Evolutionary conservation across 2,797 vertebrate species (phyloP), one percentile per base, ranked within the genome.

Genomic region (Phataginus tricuspis): DNA sequence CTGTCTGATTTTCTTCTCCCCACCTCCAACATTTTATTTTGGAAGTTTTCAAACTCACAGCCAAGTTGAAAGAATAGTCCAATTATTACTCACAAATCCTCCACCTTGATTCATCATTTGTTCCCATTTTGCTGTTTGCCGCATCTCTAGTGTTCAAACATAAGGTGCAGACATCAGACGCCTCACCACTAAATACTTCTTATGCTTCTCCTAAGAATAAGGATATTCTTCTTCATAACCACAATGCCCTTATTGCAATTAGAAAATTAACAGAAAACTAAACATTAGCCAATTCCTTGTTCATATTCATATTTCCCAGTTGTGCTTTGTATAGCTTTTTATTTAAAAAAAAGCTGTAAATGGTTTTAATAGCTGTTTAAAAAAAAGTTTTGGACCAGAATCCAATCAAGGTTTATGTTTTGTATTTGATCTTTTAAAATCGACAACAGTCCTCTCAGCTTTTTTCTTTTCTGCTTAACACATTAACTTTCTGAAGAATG

Each of bases 11-110:
- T 85, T 87, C 42, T 61, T 27, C 15, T 31, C 34, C 29, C 71
- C 7, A 27, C 9, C 29, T 21, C 27, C 39, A 64, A 51, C 42
- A 75, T 94, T 96, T 97, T 79, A 84, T 95, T 95, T 88, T 79
- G 59, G 51, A 94, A 69, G 29, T 89, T 94, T 95, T 94, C 59
- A 93, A 93, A 86, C 66, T 94, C 95, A 64, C 10, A 92, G 91
- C 64, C 39, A 89, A 80, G 37, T 51, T 90, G 78, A 80, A 90
- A 95, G 77, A 78, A 74, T 25, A 69, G 69, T 53, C 45, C 25
- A 77, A 29, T 86, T 90, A 89, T 83, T 61, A 55, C 14, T 37
- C 71, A 13, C n/a, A 69, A 59, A 77, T n/a, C 23, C 45, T 42
- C 63, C 4, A 15, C 64, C 55, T 79, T 39, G 64, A 55, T 27